Conservation (phyloP, 23 tunicate genomes). For the Clavelina lepadiformis region DNA sequence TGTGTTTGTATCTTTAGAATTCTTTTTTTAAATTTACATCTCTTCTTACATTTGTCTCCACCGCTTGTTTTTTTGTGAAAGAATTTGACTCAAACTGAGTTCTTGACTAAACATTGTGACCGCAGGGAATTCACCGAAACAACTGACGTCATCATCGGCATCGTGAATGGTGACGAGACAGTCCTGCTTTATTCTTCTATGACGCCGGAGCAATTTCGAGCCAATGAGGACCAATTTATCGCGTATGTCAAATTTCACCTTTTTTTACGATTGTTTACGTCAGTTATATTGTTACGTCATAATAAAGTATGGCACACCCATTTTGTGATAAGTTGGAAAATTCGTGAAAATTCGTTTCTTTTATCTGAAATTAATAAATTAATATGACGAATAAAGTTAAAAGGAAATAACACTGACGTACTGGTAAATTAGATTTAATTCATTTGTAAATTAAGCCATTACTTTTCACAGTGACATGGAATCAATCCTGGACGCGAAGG, state of each 20-base stretch:
- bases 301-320: background rate
- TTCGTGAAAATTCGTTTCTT: background rate
- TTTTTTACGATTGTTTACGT: background rate
- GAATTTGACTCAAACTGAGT: too few relatives aligned
- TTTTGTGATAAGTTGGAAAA: background rate
- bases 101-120: too few relatives aligned
- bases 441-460: too few relatives aligned
- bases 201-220: constrained; percentile 17
- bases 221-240: background rate
- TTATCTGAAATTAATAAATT: background rate
- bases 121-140: too few relatives aligned
- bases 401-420: too few relatives aligned
- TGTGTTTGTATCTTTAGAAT: too few relatives aligned
- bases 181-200: constrained; percentile 19
- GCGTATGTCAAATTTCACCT: background rate
- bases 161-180: constrained; percentile 26
- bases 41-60: too few relatives aligned
- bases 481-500: constrained; percentile 34
- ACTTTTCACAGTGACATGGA: constrained; percentile 40
- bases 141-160: constrained; percentile 19
- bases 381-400: too few relatives aligned
- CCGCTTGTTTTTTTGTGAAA: too few relatives aligned
- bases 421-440: too few relatives aligned
- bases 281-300: background rate
- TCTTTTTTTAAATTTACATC: constrained; percentile 1